phyloP scores from a whole-genome alignment of 2,888 invertebrate genomes.

The Cryptus viduatorius region DNA sequence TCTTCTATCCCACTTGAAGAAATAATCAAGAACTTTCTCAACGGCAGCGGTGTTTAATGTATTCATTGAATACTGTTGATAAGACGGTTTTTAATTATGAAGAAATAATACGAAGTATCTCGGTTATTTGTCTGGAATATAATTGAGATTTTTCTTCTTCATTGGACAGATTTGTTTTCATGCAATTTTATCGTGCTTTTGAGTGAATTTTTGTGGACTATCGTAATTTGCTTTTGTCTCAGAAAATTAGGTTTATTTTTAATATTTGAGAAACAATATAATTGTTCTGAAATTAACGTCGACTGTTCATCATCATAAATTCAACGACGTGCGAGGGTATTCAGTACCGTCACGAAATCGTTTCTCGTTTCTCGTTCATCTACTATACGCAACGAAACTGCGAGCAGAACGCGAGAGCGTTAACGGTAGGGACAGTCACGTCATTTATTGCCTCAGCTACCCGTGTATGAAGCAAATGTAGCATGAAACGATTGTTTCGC shows the following conservation, averaged over 20 bases:
- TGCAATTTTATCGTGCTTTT: no score
- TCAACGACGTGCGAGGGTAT: slow-evolving; percentile 25
- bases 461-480: slow-evolving; percentile 35
- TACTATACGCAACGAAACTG: no score
- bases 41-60: slow-evolving; percentile 56
- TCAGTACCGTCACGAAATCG: neutral
- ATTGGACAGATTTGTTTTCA: no score
- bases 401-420: slow-evolving; percentile 3
- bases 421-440: slow-evolving; percentile 34
- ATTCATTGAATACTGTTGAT: slow-evolving; percentile 62
- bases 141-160: no score
- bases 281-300: no score
- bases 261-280: neutral
- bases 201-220: no score
- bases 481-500: slow-evolving; percentile 37
- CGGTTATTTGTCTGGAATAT: no score
- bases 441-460: slow-evolving; percentile 26
- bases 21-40: slow-evolving; percentile 62
- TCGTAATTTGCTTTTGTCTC: no score
- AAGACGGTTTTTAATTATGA: slow-evolving; percentile 39
- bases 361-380: neutral
- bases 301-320: neutral
- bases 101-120: neutral
- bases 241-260: neutral
- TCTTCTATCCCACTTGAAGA: slow-evolving; percentile 17